Base-by-base conservation (phyloP, 2,113 vertebrate species). In the Menidia beryllina region DNA sequence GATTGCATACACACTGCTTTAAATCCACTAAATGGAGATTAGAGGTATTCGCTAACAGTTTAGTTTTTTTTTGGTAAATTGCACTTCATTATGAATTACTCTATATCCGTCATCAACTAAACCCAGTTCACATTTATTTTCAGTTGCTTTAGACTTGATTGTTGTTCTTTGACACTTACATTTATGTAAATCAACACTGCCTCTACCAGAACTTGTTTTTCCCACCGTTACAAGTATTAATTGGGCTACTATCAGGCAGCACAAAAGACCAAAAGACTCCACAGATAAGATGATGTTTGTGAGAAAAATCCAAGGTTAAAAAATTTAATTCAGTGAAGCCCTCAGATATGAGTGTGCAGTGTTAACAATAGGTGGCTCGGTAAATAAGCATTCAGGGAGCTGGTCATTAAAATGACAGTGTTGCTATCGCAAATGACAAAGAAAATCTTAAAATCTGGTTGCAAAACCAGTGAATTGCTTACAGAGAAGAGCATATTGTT, bases 1-100 rank as follows among this genome's bases (percentile, higher is more conserved):
- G n/a, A n/a, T n/a, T n/a, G n/a, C n/a, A 34, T 10, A 34, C 30
- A 34, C 30, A 34, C 30, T n/a, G n/a, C n/a, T n/a, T n/a, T n/a
- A 34, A 6, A 34, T 10, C 7, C 30, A 34, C 30, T 10, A 8
- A 34, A 34, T 34, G 26, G 7, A 1, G 5, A 54, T 36, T 26
- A 43, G 15, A 69, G 64, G 30, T 51, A 27, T 56, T 76, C 47
- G 38, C 10, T 30, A 52, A 57, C n/a, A 25, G 30, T 45, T 68
- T 34, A 10, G 21, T 59, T 49, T 79, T 49, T 79, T 13, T n/a
- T 17, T 39, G 30, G 20, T 20, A 15, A 17, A 53, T 41, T 36
- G 15, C 56, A 27, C 17, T 19, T 45, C 19, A 8, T 19, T 19
- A 7, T 4, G 17, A 45, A n/a, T 45, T 45, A n/a, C 17, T 45